phyloP scores from a whole-genome alignment of 2,797 vertebrate genomes.

The Hippocampus kuda region DNA sequence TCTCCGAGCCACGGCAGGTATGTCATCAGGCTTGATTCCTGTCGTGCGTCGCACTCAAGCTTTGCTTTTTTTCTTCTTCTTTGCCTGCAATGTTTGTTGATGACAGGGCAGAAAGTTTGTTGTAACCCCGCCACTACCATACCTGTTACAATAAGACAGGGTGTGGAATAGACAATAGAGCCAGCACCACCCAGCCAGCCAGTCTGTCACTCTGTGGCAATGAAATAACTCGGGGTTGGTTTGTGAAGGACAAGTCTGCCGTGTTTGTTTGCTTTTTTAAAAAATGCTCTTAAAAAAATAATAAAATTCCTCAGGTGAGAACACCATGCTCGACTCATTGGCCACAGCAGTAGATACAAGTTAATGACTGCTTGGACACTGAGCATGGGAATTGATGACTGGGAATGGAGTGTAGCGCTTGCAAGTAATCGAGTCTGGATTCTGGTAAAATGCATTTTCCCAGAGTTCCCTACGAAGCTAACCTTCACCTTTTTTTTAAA shows the following conservation, averaged over 20 bases:
- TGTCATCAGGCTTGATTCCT: conserved; percentile 61
- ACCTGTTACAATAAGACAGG: conserved; percentile 40
- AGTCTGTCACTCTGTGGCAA: conserved; percentile 25
- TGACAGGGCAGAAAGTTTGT: conserved; percentile 14
- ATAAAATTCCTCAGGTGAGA: too few relatives aligned
- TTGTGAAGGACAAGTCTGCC: not conserved
- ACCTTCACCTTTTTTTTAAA: too few relatives aligned
- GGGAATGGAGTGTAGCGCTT: too few relatives aligned
- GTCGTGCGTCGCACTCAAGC: conserved; percentile 11
- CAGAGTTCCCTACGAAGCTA: too few relatives aligned
- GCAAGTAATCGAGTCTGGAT: too few relatives aligned
- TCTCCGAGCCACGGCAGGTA: conserved; percentile 48
- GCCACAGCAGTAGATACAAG: too few relatives aligned
- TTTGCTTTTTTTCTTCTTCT: not conserved
- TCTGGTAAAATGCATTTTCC: too few relatives aligned
- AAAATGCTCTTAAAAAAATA: not conserved
- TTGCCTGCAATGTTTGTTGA: conserved; percentile 17
- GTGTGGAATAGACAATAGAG: conserved; percentile 51
- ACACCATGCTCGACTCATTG: too few relatives aligned
- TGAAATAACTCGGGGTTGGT: not conserved
- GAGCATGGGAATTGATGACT: too few relatives aligned
- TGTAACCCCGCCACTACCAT: conserved; percentile 30
- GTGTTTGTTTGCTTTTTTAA: not conserved
- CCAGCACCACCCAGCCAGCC: conserved; percentile 45
- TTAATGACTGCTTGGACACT: too few relatives aligned